A percentile compares a stretch with the other conserved stretches of the same genome.
Evolutionary conservation across 2,797 vertebrate genomes (phyloP).

Genomic region (Bradypodion pumilum): DNA sequence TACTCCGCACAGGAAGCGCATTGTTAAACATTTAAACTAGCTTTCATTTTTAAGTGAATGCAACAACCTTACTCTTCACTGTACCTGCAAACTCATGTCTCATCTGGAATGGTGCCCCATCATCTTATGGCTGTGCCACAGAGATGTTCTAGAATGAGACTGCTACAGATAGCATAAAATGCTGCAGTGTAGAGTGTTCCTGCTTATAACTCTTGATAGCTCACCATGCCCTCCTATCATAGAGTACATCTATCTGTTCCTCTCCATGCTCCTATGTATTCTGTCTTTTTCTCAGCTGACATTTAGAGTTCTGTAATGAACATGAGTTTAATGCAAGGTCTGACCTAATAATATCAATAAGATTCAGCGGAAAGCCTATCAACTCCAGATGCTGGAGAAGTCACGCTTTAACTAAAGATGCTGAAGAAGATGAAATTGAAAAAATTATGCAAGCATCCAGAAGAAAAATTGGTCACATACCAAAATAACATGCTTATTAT

Average conservation of each 20-base stretch:
- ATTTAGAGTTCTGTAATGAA: no score
- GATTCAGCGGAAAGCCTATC: no score
- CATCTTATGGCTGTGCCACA: not conserved
- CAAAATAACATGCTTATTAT: no score
- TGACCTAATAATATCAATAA: no score
- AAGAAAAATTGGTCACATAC: no score
- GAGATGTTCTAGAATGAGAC: not conserved
- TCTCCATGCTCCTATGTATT: not conserved
- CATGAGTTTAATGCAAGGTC: no score
- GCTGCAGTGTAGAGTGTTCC: not conserved
- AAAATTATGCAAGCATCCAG: no score
- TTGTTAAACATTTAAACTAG: not conserved
- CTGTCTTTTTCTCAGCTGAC: not conserved
- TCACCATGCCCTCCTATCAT: not conserved
- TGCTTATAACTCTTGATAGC: not conserved
- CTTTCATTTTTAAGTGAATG: constrained; percentile 7
- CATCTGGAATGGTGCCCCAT: not conserved
- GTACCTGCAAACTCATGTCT: accelerated
- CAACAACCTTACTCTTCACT: not conserved
- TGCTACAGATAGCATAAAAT: not conserved
- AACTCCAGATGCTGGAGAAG: no score
- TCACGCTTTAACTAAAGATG: no score
- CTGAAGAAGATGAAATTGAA: no score
- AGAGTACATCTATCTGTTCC: no score
- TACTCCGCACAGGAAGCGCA: not conserved